A percentile compares a stretch with the other conserved stretches of the same genome.
These are phyloP conservation scores for Dromius quadrimaculatus DNA, from an alignment of 2,888 invertebrate genomes.

Conservation along the genomic window DNA sequence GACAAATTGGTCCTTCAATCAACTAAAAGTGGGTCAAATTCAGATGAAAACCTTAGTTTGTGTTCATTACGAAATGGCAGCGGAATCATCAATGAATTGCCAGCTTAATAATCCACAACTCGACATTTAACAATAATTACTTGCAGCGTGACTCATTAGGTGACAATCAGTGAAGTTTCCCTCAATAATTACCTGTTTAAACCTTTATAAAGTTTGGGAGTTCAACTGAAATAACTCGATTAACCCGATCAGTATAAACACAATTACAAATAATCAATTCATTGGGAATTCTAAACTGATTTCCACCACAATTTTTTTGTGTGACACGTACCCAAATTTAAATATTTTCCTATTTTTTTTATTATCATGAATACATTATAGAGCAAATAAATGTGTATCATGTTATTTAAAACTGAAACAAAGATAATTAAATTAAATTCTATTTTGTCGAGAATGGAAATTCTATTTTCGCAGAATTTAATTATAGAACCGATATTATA, in stretches of 20 bases:
- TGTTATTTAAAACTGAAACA: conserved; percentile 17
- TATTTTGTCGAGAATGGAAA: conserved; percentile 15
- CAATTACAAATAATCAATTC: conserved; percentile 26
- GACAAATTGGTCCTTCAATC: too few relatives aligned
- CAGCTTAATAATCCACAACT: too few relatives aligned
- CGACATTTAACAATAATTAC: conserved; percentile 26
- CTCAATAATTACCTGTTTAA: conserved; percentile 43
- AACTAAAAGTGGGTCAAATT: too few relatives aligned
- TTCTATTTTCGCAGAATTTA: conserved; percentile 20
- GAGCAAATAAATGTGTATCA: conserved; percentile 10
- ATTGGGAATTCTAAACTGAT: background rate
- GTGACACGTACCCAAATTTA: background rate
- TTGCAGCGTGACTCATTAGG: conserved; percentile 26
- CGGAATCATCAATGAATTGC: too few relatives aligned
- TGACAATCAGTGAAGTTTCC: conserved; percentile 40
- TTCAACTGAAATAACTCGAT: conserved; percentile 43
- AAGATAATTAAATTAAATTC: conserved; percentile 16
- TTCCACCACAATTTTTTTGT: background rate
- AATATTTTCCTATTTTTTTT: conserved; percentile 9
- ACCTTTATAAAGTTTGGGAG: conserved; percentile 42
- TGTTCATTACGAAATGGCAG: too few relatives aligned
- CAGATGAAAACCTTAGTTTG: too few relatives aligned
- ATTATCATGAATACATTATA: conserved; percentile 14
- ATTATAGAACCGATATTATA: conserved; percentile 21
- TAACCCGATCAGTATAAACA: conserved; percentile 29